Evolutionary conservation across 2,797 vertebrate species (phyloP), one percentile per base, ranked within the genome.

Genomic region (Paedocypris micromegethes): DNA sequence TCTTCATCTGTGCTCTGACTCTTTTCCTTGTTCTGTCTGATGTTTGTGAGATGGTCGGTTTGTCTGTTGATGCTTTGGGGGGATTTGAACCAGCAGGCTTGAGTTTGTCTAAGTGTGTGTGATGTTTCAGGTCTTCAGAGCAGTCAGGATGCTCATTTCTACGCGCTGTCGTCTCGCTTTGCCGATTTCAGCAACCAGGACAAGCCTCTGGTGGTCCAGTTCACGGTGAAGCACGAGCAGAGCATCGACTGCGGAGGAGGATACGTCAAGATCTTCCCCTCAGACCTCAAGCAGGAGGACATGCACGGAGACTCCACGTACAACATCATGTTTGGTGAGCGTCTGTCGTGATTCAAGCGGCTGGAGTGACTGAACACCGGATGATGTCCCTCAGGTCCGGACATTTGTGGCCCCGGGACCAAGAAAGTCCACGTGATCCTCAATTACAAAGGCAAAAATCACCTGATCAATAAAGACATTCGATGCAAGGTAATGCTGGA

Each of bases 341-440:
- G 45, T 54, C 46, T 51, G 37, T n/a, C n/a, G 46, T 3, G 43
- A 6, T 37, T 39, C 49, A 9, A 47, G 4, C n/a, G 8, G 39
- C 41, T 40, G 53, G 23, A 39, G 1, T 4, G 23, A 5, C 5
- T 6, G 6, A 23, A 9, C 44, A 50, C 0, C 4, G 7, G 44
- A 55, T 0, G 6, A 46, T 47, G 40, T 77, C 47, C 80, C 81
- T 68, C 69, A 93, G 94, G 93, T 74, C 92, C 90, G 75, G 93
- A 95, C 81, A 93, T 95, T 69, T 96, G 92, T 77, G 92, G 92
- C 50, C 92, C 93, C 46, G 90, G 91, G 60, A 94, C 92, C 60
- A 94, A 94, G 81, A 92, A 92, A 75, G 91, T 95, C 53, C 89
- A 93, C 38, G 89, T 93, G 52, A 95, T 94, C 75, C 89, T 94